Evolutionary conservation across 2,888 invertebrate species (phyloP).

Genomic region (Caenorhabditis imperialis): DNA sequence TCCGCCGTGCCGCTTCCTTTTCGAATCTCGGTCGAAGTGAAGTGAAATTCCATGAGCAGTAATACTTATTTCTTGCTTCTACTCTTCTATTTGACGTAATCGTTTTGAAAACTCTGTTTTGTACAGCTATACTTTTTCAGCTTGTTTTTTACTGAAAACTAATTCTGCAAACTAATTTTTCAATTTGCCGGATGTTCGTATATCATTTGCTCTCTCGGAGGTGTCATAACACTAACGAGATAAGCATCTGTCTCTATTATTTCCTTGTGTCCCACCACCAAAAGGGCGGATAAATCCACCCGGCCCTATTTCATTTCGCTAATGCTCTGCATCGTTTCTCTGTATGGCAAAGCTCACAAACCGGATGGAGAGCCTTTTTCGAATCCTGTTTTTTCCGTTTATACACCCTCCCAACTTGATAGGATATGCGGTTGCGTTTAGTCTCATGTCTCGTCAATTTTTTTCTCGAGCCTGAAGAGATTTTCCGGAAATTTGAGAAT

Average conservation of each 20-base stretch:
- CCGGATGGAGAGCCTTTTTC: neutral
- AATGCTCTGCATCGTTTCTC: slow-evolving; percentile 12
- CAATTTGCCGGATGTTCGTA: neutral
- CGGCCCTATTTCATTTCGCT: slow-evolving; percentile 31
- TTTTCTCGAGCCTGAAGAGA: too few relatives aligned
- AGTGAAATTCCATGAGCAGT: slow-evolving; percentile 6
- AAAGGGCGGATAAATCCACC: neutral
- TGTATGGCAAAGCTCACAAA: neutral
- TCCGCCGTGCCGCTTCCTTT: slow-evolving; percentile 23
- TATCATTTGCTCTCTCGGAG: slow-evolving; percentile 11
- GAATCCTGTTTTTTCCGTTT: neutral
- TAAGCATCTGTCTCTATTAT: slow-evolving; percentile 53
- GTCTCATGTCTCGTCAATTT: too few relatives aligned
- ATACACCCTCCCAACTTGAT: neutral
- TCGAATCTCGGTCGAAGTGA: too few relatives aligned
- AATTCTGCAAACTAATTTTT: neutral
- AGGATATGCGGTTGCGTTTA: too few relatives aligned
- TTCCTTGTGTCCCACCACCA: neutral
- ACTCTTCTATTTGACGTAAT: neutral
- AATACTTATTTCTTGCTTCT: slow-evolving; percentile 2
- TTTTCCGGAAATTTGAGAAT: too few relatives aligned
- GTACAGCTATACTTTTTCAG: slow-evolving; percentile 9
- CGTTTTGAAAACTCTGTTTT: slow-evolving; percentile 11
- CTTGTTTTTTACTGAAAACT: slow-evolving; percentile 3
- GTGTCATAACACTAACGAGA: slow-evolving; percentile 55